These are phyloP conservation scores for Nezara viridula DNA, from an alignment of 2,888 invertebrate genomes.

Conservation along the genomic window DNA sequence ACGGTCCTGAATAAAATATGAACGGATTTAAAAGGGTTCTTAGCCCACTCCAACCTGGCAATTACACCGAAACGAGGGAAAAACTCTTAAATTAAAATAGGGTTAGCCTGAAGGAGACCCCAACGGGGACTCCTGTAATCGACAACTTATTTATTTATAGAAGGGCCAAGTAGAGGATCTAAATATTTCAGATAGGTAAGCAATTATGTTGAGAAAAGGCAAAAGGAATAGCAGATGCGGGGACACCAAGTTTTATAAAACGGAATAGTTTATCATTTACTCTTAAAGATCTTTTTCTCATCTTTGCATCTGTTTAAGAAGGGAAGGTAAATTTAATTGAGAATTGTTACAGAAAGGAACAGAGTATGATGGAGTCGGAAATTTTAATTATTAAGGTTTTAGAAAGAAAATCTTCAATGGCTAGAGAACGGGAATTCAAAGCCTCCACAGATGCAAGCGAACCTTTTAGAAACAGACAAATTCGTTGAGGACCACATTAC, in stretches of 20 bases:
- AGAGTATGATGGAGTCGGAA: too few relatives aligned
- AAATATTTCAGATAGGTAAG: slow-evolving; percentile 56
- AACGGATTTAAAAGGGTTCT: slow-evolving; percentile 51
- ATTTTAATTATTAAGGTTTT: too few relatives aligned
- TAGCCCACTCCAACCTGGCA: slow-evolving; percentile 19
- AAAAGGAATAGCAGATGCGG: slow-evolving; percentile 50
- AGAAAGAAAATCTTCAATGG: too few relatives aligned
- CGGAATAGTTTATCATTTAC: background rate
- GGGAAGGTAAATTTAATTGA: background rate
- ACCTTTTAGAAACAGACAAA: too few relatives aligned
- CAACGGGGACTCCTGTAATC: slow-evolving; percentile 38
- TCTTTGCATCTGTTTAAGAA: background rate
- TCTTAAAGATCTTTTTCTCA: background rate
- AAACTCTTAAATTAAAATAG: slow-evolving; percentile 56
- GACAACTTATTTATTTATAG: slow-evolving; percentile 53
- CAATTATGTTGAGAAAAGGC: slow-evolving; percentile 19
- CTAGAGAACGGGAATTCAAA: too few relatives aligned
- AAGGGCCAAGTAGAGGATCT: background rate
- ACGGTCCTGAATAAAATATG: slow-evolving; percentile 47
- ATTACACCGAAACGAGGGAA: slow-evolving; percentile 29
- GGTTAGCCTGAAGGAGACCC: background rate
- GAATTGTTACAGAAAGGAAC: too few relatives aligned
- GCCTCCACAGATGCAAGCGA: too few relatives aligned
- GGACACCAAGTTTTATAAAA: background rate
- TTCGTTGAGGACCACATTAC: too few relatives aligned